Base-by-base conservation (phyloP, 2,888 invertebrate genomes). In the Leptopilina drosophilae region DNA sequence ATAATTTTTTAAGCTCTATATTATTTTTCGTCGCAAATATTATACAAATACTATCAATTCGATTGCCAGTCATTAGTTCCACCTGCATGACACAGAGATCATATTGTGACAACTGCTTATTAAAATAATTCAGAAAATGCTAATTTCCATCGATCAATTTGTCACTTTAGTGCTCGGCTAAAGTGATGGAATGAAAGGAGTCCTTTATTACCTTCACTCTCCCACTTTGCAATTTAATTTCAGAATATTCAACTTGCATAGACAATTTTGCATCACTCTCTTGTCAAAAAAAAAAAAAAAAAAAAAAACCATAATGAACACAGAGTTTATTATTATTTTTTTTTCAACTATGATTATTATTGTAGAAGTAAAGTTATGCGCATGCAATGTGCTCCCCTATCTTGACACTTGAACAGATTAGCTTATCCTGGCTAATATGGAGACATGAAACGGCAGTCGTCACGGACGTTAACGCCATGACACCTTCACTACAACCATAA, bases 401-500 rank as follows among this genome's bases (percentile, higher is more conserved):
- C 69, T 69, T 49, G 69, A 69, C 33, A 69, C 33, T 26, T 69
- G 53, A 33, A 53, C 53, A 26, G 53, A 69, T 69, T 69, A 69
- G 69, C 49, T 69, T 56, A 69, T 69, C 53, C 49, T 26, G 49
- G 33, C 69, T 69, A 69, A 53, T 69, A 49, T 26, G 69, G 53
- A 69, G 69, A 53, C 69, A 53, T 69, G 53, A 69, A 69, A 53
- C 53, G 69, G 69, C 69, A 69, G 69, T 69, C 49, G 69, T 73
- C 69, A 73, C 69, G 69, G 69, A 73, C 53, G 53, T 56, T 73
- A 56, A 73, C 69, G 69, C 33, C 56, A n/a, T 56, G 69, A 73
- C 69, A 73, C 69, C 53, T 73, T 56, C 69, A 56, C 53, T 73
- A 56, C 69, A 73, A 53, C 69, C 69, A 73, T 73, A 73, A 73